phyloP scores from a whole-genome alignment of 2,797 vertebrate genomes.

The Gouania willdenowi region DNA sequence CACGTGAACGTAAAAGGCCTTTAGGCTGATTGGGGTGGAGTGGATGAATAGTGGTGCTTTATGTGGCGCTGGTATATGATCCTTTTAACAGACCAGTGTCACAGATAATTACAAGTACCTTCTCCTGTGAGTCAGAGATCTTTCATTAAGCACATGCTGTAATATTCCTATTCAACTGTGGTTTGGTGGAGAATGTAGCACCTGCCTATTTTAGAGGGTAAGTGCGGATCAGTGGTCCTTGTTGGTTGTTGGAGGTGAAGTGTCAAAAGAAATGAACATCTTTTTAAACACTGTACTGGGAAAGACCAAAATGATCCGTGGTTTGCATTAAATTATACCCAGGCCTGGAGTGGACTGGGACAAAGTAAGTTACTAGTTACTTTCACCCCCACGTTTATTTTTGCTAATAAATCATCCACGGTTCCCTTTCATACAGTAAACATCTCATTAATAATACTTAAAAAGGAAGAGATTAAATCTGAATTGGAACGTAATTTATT shows the following conservation, averaged over 20 bases:
- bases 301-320: no score
- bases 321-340: no score
- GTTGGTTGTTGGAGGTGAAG: slow-evolving; percentile 18
- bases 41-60: slow-evolving; percentile 36
- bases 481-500: no score
- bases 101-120: slow-evolving; percentile 35
- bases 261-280: slow-evolving; percentile 8
- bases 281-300: no score
- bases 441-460: no score
- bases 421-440: no score
- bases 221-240: slow-evolving; percentile 19
- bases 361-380: no score
- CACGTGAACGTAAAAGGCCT: slow-evolving; percentile 44
- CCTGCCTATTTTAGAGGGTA: slow-evolving; percentile 17
- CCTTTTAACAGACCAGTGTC: slow-evolving; percentile 29
- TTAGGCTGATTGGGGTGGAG: slow-evolving; percentile 47
- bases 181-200: slow-evolving; percentile 5
- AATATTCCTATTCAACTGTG: slow-evolving; percentile 22
- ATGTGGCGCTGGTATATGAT: slow-evolving; percentile 23
- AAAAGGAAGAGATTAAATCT: no score
- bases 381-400: no score
- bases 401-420: no score
- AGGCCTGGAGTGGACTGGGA: no score
- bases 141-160: slow-evolving; percentile 29
- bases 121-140: slow-evolving; percentile 10